These are phyloP conservation scores for Syngnathus rostellatus DNA, from an alignment of 2,797 vertebrate species.

Conservation along the genomic window DNA sequence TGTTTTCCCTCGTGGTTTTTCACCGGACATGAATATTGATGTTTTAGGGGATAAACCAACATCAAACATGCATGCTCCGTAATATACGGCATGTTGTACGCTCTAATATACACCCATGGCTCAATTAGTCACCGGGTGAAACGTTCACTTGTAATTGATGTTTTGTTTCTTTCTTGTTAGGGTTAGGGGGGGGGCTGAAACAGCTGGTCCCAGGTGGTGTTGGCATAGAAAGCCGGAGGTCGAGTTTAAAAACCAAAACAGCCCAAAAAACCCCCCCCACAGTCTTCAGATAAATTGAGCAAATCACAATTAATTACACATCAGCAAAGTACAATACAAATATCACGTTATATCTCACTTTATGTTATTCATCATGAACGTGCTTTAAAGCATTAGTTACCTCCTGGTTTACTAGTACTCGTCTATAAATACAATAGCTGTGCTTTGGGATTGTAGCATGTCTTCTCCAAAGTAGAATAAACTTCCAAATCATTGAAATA, in stretches of 20 bases:
- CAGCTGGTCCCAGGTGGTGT: not conserved
- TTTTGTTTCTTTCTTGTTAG: not conserved
- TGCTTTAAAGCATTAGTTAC: not conserved
- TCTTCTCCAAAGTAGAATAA: constrained; percentile 17
- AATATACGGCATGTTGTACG: not conserved
- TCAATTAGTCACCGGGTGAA: not conserved
- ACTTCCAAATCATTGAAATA: constrained; percentile 22
- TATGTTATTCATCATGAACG: not conserved
- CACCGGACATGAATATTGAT: constrained; percentile 2
- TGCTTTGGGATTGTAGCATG: constrained; percentile 10
- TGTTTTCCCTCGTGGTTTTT: not conserved
- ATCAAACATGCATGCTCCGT: not conserved
- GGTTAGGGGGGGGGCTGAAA: not conserved
- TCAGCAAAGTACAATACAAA: not conserved
- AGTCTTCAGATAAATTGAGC: not conserved
- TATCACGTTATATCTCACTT: not conserved
- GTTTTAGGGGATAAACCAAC: not conserved
- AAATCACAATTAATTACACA: not conserved
- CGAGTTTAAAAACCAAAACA: not conserved
- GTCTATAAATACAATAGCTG: not conserved
- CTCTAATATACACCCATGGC: not conserved
- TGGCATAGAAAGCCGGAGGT: not conserved
- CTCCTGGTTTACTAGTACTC: no score
- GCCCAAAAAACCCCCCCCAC: not conserved
- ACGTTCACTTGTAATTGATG: not conserved